Evolutionary conservation across 2,113 vertebrate species (phyloP), one percentile per base, ranked within the genome.

Genomic region (Apus apus): DNA sequence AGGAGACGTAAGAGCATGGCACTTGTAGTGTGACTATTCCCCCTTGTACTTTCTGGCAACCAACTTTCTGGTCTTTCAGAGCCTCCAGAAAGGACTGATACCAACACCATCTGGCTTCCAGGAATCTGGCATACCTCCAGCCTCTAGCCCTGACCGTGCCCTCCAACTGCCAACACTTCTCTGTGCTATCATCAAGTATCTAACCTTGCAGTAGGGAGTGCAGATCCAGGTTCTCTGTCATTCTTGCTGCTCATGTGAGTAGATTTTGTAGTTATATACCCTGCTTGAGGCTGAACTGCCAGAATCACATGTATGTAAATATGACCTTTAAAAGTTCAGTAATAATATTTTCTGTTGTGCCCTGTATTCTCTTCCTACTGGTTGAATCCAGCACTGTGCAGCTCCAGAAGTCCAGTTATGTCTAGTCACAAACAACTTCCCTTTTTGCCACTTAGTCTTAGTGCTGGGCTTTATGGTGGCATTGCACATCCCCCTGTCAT

Each of bases 261-360:
- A 54, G 13, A 6, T 27, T 56, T 40, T 66, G 34, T 32, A 53
- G 51, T 51, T 61, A 71, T 62, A 51, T 25, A 70, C 27, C 11
- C 20, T 3, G 1, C 21, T 57, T 29, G 62, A 57, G 17, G 8
- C 22, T 75, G 20, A 29, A 66, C 11, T n/a, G 34, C 5, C 62
- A 65, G 53, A 90, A 50, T 34, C 4, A 21, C n/a, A 58, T 0
- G 0, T 25, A 23, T 6, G 23, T 2, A 1, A 84, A 25, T 27
- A 38, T 1, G 21, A 51, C 56, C 26, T 87, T 48, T 16, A 23
- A 3, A 76, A 67, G 26, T 23, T 57, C 34, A 48, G 11, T 46
- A 76, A 15, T 19, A 18, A 2, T 45, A 29, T 80, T 85, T 72
- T 70, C 46, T 58, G 13, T 40, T 70, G 22, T 38, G 46, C 36